A percentile compares a stretch with the other conserved stretches of the same genome.
These are phyloP conservation scores for Hylia prasina DNA, from an alignment of 2,113 vertebrate genomes.

Conservation along the genomic window DNA sequence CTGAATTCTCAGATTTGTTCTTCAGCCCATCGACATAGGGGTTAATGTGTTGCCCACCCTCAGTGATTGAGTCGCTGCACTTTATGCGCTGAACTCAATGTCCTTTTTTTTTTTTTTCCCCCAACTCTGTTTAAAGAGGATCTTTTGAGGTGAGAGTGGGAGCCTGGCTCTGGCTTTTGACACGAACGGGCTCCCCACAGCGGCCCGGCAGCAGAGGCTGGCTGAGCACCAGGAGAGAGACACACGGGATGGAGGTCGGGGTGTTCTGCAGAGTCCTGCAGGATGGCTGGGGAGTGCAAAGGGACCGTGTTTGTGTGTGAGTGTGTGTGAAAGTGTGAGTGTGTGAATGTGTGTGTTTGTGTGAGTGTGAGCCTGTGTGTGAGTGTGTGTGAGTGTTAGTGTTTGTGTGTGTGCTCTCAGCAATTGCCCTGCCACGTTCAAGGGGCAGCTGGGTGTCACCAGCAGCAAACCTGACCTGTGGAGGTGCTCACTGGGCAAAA, in stretches of 20 bases:
- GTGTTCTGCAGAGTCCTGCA: accelerated
- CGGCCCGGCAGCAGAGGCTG: neutral
- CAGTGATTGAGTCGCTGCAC: accelerated
- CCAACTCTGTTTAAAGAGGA: neutral
- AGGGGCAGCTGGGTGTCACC: accelerated
- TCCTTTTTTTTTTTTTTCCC: too few species aligned
- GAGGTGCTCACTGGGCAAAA: neutral
- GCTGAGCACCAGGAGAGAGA: neutral
- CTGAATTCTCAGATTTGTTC: neutral
- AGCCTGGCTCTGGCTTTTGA: neutral
- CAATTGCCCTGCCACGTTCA: accelerated
- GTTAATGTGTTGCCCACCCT: neutral
- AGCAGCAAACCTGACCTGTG: accelerated
- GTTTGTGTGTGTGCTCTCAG: accelerated
- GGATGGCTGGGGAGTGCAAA: accelerated
- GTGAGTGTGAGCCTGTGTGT: too few species aligned
- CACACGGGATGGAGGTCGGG: accelerated
- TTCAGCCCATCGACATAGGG: neutral
- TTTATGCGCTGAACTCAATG: neutral
- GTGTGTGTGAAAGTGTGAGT: neutral
- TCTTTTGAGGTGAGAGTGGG: neutral
- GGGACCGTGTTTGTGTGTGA: accelerated
- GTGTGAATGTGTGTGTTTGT: too few species aligned
- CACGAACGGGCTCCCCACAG: accelerated
- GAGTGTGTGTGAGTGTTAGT: neutral